Base-by-base conservation (phyloP, 2,113 vertebrate genomes). In the Apus apus region DNA sequence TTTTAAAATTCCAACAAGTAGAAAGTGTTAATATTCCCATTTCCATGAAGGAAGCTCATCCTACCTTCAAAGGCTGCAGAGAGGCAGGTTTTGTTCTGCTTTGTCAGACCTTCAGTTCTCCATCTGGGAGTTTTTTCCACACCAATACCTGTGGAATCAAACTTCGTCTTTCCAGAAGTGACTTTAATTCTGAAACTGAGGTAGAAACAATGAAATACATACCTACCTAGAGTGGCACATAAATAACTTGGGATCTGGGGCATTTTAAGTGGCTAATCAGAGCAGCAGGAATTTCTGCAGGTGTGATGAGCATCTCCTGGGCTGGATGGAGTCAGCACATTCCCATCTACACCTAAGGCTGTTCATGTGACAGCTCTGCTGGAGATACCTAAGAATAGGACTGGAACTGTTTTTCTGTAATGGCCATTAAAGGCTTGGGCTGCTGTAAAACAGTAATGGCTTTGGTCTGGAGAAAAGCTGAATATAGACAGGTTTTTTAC, bases 311-410 rank as follows among this genome's bases (percentile, higher is more conserved):
- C 80, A 29, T 19, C 21, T 11, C 8, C 65, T 10, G 45, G 30
- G 56, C 27, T 68, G 32, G 3, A 34, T 19, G 2, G 18, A 27
- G 45, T 45, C 11, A 6, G 15, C 17, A 2, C 1, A 0, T 46
- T 74, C 60, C 58, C 67, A 38, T 26, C 36, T n/a, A 15, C 38
- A 11, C 15, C 0, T 2, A 3, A 27, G 40, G 43, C 45, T 32
- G 8, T 32, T 43, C 7, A 19, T 5, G 43, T 13, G 30, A 34
- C 8, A 50, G 29, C 32, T 36, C 36, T 34, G 0, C 19, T 32
- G n/a, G 13, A 6, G 1, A 4, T 22, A 26, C 18, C 43, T 9
- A 16, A 60, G 61, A 85, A 23, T 0, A 76, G 30, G 34, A 4
- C 4, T 15, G 64, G 40, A 51, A 12, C 6, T 3, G 0, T 32